A percentile compares a stretch with the other conserved stretches of the same genome.
phyloP scores from a whole-genome alignment of 1,140 invertebrate genomes.

The Achatina immaculata region DNA sequence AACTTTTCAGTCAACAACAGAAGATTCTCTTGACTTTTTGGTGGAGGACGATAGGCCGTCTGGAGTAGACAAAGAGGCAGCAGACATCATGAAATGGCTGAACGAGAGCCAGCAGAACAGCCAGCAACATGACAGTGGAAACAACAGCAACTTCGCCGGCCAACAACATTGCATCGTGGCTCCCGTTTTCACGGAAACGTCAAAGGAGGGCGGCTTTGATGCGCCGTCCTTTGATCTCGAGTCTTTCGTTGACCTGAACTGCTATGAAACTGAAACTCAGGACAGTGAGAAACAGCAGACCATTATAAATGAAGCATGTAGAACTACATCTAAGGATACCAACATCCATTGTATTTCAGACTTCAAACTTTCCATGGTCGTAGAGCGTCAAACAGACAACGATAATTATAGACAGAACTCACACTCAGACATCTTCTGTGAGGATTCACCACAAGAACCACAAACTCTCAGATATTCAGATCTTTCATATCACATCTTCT shows the following conservation, averaged over 20 bases:
- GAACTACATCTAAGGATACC: not conserved
- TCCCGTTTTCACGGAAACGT: not conserved
- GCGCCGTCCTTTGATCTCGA: not conserved
- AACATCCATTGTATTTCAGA: not conserved
- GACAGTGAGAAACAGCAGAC: not conserved
- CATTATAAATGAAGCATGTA: not conserved
- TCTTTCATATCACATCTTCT: not conserved
- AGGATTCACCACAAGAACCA: not conserved
- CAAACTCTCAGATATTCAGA: not conserved
- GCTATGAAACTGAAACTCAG: not conserved
- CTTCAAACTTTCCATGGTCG: not conserved
- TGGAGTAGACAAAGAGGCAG: not conserved
- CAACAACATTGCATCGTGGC: not conserved
- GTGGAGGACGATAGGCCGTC: not conserved
- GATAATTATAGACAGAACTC: not conserved
- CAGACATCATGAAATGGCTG: constrained; percentile 7
- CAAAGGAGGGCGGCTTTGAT: not conserved
- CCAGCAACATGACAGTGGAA: not conserved
- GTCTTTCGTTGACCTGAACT: constrained; percentile 16
- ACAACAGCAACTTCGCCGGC: not conserved
- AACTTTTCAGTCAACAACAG: not conserved
- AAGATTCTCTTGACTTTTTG: not conserved
- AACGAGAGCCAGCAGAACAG: not conserved
- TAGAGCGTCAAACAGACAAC: not conserved
- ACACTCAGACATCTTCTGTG: not conserved